These are phyloP conservation scores for Phrynosoma blainvillii DNA, from an alignment of 2,113 vertebrate species.

Conservation along the genomic window DNA sequence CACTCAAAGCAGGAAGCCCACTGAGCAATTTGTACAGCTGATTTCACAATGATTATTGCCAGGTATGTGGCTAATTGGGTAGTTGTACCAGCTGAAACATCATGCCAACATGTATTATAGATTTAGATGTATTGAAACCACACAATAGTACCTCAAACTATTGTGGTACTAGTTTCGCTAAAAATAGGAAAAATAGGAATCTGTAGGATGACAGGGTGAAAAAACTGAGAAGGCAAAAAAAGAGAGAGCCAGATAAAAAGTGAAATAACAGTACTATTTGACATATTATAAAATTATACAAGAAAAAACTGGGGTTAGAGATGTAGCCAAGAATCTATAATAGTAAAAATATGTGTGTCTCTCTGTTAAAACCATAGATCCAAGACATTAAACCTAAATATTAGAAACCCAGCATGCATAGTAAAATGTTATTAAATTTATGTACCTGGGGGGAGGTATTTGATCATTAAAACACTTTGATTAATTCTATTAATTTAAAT, in stretches of 20 bases:
- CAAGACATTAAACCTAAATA: too few relatives aligned
- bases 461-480: too few relatives aligned
- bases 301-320: not conserved
- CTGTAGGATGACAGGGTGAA: too few relatives aligned
- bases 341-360: too few relatives aligned
- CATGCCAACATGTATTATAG: not conserved
- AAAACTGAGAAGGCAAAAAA: not conserved
- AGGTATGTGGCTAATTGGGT: not conserved
- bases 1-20: not conserved
- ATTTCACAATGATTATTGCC: not conserved
- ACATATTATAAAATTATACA: rapidly evolving
- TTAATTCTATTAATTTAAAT: too few relatives aligned
- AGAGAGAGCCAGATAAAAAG: not conserved
- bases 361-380: too few relatives aligned
- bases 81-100: not conserved
- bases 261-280: not conserved
- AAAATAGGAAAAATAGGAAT: not conserved
- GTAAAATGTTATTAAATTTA: not conserved
- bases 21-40: not conserved
- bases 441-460: too few relatives aligned
- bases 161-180: not conserved
- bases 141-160: not conserved
- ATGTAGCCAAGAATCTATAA: not conserved
- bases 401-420: not conserved
- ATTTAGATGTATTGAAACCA: not conserved